Percentiles rank a stretch among this genome's conserved stretches.
Evolutionary conservation across 2,797 vertebrate species (phyloP).

Genomic region (Petrocephalus sullivani): DNA sequence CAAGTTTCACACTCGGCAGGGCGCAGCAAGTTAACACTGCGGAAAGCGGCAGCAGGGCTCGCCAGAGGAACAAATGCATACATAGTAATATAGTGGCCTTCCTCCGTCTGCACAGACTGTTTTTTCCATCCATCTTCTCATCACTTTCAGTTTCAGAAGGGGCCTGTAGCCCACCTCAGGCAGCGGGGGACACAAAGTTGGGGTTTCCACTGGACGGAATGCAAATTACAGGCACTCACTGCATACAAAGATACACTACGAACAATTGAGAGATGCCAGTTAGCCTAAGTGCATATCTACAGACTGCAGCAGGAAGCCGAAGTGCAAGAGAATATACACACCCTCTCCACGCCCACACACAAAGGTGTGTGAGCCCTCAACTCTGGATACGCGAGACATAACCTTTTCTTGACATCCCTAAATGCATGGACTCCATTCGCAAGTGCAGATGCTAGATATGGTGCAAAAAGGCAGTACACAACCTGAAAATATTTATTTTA

Average conservation of each 20-base stretch:
- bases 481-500: not conserved
- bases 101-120: not conserved
- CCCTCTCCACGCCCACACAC: not conserved
- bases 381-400: not conserved
- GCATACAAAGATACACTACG: not conserved
- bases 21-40: not conserved
- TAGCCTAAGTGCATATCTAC: not conserved
- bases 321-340: not conserved
- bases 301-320: not conserved
- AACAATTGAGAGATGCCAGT: not conserved
- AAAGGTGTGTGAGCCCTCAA: not conserved
- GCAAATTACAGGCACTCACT: not conserved
- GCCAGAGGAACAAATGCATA: not conserved
- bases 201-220: not conserved
- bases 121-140: not conserved
- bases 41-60: not conserved
- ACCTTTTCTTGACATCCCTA: not conserved
- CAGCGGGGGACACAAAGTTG: not conserved
- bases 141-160: not conserved
- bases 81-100: not conserved
- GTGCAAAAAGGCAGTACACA: not conserved
- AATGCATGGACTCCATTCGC: not conserved
- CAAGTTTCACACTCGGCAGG: constrained; percentile 23
- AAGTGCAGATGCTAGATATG: not conserved
- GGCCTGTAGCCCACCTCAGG: not conserved